Evolutionary conservation across 2,888 invertebrate genomes (phyloP).

Genomic region (Apocheima hispidaria): DNA sequence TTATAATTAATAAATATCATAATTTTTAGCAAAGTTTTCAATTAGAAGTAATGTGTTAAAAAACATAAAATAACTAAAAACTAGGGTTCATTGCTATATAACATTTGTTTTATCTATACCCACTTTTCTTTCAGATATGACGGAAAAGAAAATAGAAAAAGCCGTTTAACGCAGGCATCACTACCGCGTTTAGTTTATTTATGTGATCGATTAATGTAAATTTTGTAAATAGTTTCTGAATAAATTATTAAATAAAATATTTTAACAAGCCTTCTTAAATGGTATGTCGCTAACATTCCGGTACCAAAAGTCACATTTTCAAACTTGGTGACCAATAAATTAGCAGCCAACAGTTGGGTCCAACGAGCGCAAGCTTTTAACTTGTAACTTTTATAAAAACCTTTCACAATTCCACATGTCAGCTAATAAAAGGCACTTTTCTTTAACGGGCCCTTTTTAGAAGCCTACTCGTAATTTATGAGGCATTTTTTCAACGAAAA

Average conservation of each 20-base stretch:
- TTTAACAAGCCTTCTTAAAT: too few relatives aligned
- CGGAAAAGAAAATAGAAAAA: slow-evolving; percentile 31
- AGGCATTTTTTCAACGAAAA: slow-evolving; percentile 18
- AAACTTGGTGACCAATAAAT: neutral
- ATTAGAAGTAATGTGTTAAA: too few relatives aligned
- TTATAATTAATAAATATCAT: too few relatives aligned
- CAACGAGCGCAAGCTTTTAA: slow-evolving; percentile 6
- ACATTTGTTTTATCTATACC: too few relatives aligned
- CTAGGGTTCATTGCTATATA: too few relatives aligned
- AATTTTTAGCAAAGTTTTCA: too few relatives aligned
- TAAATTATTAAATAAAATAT: slow-evolving; percentile 2
- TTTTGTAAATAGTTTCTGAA: slow-evolving; percentile 9
- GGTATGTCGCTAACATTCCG: too few relatives aligned
- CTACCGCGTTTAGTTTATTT: neutral
- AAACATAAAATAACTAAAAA: too few relatives aligned
- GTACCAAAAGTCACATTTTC: neutral
- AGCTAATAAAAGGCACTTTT: slow-evolving; percentile 27
- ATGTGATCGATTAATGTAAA: slow-evolving; percentile 5
- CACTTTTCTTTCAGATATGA: slow-evolving; percentile 33
- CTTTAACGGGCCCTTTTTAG: slow-evolving; percentile 21
- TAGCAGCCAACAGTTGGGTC: neutral
- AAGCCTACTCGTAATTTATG: slow-evolving; percentile 22
- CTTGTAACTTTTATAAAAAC: slow-evolving; percentile 8
- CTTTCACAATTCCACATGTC: slow-evolving; percentile 20
- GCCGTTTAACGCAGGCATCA: slow-evolving; percentile 11